Evolutionary conservation across 1,140 invertebrate genomes (phyloP), one percentile per base, ranked within the genome.

Genomic region (Danaus melanippus): DNA sequence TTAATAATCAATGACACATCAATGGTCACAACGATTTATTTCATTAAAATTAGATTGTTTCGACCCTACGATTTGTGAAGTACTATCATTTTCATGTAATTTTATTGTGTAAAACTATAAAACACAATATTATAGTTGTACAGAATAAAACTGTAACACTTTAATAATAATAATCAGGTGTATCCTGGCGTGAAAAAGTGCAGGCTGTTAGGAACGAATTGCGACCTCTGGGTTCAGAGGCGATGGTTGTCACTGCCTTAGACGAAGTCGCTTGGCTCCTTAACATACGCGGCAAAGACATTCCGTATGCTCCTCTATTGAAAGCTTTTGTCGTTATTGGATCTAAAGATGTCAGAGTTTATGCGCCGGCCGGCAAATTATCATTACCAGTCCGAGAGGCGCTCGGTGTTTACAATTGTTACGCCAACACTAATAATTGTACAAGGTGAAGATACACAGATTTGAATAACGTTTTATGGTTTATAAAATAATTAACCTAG

Each of bases 191-290:
- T 46, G 89, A 91, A 8, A 97, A 97, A 83, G 87, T 97, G 0
- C 74, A 80, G 10, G 87, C 90, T 41, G 86, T 96, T 2, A 84
- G 95, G 8, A 76, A 88, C 32, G 89, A 93, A 62, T 88, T 98
- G 69, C 87, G 89, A 17, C 77, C 90, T 0, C 76, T 90, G 32
- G 89, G 89, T 6, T 93, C 91, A 3, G 92, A 95, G 67, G 92
- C 94, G 0, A 90, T 97, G 77, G 89, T 98, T 8, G 88, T 98
- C 1, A 97, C 96, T 0, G 93, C 95, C 1, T 79, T 98, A 41
- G 96, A 98, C 69, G 96, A 98, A 84, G 93, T 97, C 11, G 95
- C 96, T 1, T 98, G 97, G 95, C 81, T 99, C 6, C 89, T 99
- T 11, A 99, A 99, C 79, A 91, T 99, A n/a, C 90, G 98, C 8